These are phyloP conservation scores for Nyctalus aviator DNA, from an alignment of 2,797 vertebrate genomes.

Conservation along the genomic window DNA sequence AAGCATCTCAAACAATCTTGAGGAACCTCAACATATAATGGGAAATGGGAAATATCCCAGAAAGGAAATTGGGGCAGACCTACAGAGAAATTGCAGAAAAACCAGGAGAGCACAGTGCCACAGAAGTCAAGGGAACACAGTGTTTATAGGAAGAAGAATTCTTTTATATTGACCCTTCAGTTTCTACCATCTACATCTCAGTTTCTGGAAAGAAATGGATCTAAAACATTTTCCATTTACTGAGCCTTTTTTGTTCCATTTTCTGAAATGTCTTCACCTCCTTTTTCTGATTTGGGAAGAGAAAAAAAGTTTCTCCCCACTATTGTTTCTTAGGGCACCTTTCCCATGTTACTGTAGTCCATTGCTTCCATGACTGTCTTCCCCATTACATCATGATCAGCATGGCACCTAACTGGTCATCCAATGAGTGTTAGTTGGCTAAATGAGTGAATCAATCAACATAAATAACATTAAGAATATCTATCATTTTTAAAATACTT, in stretches of 20 bases:
- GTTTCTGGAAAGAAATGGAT: conserved; percentile 2
- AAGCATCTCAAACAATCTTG: background rate
- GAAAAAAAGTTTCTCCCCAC: background rate
- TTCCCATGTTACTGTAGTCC: background rate
- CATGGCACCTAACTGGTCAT: background rate
- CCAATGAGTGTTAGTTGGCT: background rate
- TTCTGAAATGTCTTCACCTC: background rate
- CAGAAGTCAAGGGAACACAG: background rate
- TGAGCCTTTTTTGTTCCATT: background rate
- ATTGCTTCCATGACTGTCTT: background rate
- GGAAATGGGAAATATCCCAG: background rate
- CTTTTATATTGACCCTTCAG: background rate
- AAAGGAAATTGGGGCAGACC: background rate
- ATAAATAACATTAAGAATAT: conserved; percentile 22
- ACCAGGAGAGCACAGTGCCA: background rate
- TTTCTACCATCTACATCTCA: conserved; percentile 11
- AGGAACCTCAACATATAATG: background rate
- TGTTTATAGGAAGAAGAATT: background rate
- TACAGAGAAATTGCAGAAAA: background rate
- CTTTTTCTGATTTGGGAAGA: background rate
- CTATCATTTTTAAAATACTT: conserved; percentile 20
- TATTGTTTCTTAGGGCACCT: background rate
- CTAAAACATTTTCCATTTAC: conserved; percentile 1
- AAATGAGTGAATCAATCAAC: background rate
- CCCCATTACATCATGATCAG: background rate